Evolutionary conservation across 2,888 invertebrate genomes (phyloP), one percentile per base, ranked within the genome.

Genomic region (Caenorhabditis zanzibari): DNA sequence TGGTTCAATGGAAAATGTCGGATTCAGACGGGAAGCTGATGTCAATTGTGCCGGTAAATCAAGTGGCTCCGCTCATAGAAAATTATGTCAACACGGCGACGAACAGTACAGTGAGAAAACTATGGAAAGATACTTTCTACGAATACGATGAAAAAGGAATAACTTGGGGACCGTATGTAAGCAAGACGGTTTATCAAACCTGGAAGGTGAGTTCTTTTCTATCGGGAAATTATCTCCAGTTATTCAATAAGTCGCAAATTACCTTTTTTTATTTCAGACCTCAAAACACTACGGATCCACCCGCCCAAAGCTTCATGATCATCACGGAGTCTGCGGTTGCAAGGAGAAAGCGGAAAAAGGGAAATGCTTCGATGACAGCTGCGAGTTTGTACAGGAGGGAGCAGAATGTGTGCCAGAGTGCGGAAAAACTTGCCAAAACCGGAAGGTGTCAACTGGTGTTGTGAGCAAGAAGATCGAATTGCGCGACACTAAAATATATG

Each of bases 381-480:
- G 26, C 26, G 14, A 14, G 7, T 26, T 28, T 16, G 63, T 44
- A 0, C 26, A 26, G 2, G n/a, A 26, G 2, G 14, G 66, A 19
- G 24, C 9, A 2, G 80, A 80, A 52, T 80, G 80, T n/a, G 66
- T 66, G 5, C 80, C 80, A 1, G 61, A 32, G 1, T 64, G 74
- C 1, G 66, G 59, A 47, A 2, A 12, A 4, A 22, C 16, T 0
- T 81, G 81, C 26, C 5, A 49, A 2, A 81, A 81, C 38, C 26
- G 81, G 9, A 56, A 64, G 16, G 28, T 81, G 2, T 68, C 74
- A 6, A 41, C 38, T 0, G 38, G 32, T 26, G 24, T 26, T 9
- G 38, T 74, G 3, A 56, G 54, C 44, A 38, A 32, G 24, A 59
- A 61, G 2, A 28, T 81, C 1, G 52, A 61, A 10, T 7, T 47